Base-by-base conservation (phyloP, 2,888 invertebrate species). In the Amiota communis region DNA sequence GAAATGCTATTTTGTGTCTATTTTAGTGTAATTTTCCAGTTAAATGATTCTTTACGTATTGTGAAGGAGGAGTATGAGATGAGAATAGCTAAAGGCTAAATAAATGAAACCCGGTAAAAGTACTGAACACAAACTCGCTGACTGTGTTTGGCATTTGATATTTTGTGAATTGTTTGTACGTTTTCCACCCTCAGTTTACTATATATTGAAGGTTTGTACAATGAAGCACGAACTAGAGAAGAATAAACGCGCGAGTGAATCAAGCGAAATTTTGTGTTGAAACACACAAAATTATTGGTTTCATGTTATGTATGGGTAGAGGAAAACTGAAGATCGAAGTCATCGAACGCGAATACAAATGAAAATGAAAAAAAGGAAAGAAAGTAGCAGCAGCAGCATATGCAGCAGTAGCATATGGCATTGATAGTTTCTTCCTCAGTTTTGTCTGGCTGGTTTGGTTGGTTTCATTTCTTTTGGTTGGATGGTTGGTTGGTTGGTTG, bases 1-100 rank as follows among this genome's bases (percentile, higher is more conserved):
- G 36, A 81, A 84, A 81, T 78, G 81, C 72, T 78, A 79, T 82
- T 85, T 81, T 78, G 80, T 80, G 81, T 83, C 86, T 85, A 83
- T 85, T 85, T 84, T 79, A 82, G 82, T 78, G 78, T 79, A 82
- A 86, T 85, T 85, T 85, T 85, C 81, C 85, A 81, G 81, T 75
- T 79, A 81, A 84, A 77, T 76, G 82, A 57, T 77, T 81, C 76
- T 75, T 72, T 53, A 0, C 36, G 20, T 13, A 36, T 59, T 15
- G 53, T 11, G 59, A 59, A 20, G 20, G 20, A 20, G 11, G 13
- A 59, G 11, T 13, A 15, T 15, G 15, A 57, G 15, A 57, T 20
- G 59, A 59, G 59, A 20, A 47, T 49, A 51, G 12, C 48, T 12
- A 67, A 46, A 67, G 12, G 48, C 49, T 11, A 67, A 36, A 36